Evolutionary conservation across 2,888 invertebrate species (phyloP), one percentile per base, ranked within the genome.

Genomic region (Rhamnusium bicolor): DNA sequence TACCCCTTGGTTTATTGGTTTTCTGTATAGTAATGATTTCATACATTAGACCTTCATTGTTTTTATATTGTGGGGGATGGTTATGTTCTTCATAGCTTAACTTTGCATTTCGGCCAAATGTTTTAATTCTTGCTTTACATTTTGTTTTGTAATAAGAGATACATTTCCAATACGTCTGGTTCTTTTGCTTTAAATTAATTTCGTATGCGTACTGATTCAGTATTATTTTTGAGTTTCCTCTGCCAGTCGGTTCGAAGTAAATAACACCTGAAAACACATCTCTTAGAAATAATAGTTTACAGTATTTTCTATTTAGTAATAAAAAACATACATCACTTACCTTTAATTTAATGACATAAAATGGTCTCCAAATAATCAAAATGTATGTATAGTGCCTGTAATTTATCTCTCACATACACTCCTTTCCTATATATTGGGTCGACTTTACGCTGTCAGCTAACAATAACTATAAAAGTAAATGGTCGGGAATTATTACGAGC

Each of bases 221-320:
- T 6, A 83, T 76, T 29, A 83, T 73, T 72, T 82, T 83, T 7
- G 83, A 78, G 54, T 82, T 80, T 60, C 77, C 79, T 29, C 74
- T 81, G 4, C 80, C 79, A 24, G 80, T 80, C 0, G 80, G 78
- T 66, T 80, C 80, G 66, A 81, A 82, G 54, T 79, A 83, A 29
- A 83, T 78, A 21, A 77, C 27, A 66, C 78, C 81, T 82, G 51
- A 69, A 81, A 80, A 47, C 56, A 61, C 5, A 12, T 12, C 14
- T 40, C 19, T 61, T 61, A 61, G 51, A 18, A 49, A 51, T 12
- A 18, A 51, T 12, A 1, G 16, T 16, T 16, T 12, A 51, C 18
- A 46, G 14, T 46, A n/a, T n/a, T n/a, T n/a, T n/a, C n/a, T n/a
- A n/a, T n/a, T n/a, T n/a, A n/a, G n/a, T n/a, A n/a, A n/a, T n/a